Evolutionary conservation across 2,888 invertebrate genomes (phyloP).

Genomic region (Xiphydria camelus): DNA sequence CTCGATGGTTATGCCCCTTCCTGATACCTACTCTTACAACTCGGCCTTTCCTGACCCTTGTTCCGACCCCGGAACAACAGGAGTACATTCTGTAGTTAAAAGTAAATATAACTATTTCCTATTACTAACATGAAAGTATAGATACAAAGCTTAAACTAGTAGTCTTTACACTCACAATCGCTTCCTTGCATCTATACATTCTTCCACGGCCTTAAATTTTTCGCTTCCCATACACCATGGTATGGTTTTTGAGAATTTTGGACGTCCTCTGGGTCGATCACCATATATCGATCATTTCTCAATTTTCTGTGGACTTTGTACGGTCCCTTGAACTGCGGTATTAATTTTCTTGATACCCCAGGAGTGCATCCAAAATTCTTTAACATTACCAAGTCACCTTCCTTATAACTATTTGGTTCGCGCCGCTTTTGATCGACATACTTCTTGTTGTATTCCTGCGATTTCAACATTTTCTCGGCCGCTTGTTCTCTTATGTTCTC

Average conservation of each 20-base stretch:
- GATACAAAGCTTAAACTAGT: too few species aligned
- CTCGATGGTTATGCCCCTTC: too few species aligned
- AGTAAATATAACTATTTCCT: too few species aligned
- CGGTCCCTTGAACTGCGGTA: constrained; percentile 27
- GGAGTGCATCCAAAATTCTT: constrained; percentile 23
- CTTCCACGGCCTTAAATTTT: constrained; percentile 23
- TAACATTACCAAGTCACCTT: constrained; percentile 24
- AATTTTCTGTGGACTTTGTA: constrained; percentile 20
- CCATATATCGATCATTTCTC: constrained; percentile 26
- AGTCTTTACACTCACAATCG: too few species aligned
- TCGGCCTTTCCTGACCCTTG: too few species aligned
- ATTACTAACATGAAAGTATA: too few species aligned
- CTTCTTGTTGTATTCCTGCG: constrained; percentile 29
- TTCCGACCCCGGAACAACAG: too few species aligned
- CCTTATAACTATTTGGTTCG: constrained; percentile 17
- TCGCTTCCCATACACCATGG: constrained; percentile 23
- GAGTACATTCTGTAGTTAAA: too few species aligned
- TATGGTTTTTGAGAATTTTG: constrained; percentile 22
- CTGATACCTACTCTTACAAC: too few species aligned
- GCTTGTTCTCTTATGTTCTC: constrained; percentile 13
- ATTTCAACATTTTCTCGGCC: constrained; percentile 20
- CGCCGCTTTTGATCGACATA: constrained; percentile 35
- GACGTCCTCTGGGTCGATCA: constrained; percentile 21
- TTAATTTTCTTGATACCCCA: constrained; percentile 24
- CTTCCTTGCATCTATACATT: too few species aligned